phyloP scores from a whole-genome alignment of 2,888 invertebrate genomes.

The Caenorhabditis sp. region DNA sequence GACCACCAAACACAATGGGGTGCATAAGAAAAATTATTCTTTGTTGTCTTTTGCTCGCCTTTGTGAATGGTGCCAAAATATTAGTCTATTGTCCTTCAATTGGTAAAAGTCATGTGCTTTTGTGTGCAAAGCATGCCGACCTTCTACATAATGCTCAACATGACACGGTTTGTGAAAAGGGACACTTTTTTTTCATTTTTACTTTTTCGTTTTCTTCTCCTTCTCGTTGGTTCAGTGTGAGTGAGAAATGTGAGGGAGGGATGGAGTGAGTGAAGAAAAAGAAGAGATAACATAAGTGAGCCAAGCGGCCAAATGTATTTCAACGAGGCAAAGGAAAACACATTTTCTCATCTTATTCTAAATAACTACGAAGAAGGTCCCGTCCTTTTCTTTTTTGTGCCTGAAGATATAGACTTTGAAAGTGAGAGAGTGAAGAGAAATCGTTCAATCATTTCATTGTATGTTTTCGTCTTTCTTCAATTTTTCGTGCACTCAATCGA shows the following conservation, averaged over 20 bases:
- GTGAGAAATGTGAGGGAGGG: not conserved
- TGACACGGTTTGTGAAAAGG: slow-evolving; percentile 32
- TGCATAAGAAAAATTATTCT: not conserved
- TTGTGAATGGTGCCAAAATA: slow-evolving; percentile 16
- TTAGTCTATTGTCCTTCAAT: slow-evolving; percentile 44
- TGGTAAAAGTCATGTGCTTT: slow-evolving; percentile 42
- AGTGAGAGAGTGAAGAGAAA: not conserved
- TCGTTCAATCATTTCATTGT: not conserved
- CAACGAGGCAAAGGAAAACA: too few relatives aligned
- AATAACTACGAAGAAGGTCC: not conserved
- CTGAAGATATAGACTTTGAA: not conserved
- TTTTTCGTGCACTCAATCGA: not conserved
- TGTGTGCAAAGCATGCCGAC: slow-evolving; percentile 42
- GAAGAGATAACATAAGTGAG: too few relatives aligned
- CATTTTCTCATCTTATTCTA: not conserved
- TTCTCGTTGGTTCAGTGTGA: not conserved
- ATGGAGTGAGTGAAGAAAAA: not conserved
- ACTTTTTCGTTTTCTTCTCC: too few relatives aligned
- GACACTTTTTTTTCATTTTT: not conserved
- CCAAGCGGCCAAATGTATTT: too few relatives aligned
- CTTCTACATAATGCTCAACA: slow-evolving; percentile 39
- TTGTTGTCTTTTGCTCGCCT: not conserved
- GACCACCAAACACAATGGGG: too few relatives aligned
- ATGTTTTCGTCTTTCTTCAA: slow-evolving; percentile 3
- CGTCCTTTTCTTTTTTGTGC: not conserved